Conservation (phyloP, 2,888 invertebrate genomes). For the Liopterus haemorrhoidalis region DNA sequence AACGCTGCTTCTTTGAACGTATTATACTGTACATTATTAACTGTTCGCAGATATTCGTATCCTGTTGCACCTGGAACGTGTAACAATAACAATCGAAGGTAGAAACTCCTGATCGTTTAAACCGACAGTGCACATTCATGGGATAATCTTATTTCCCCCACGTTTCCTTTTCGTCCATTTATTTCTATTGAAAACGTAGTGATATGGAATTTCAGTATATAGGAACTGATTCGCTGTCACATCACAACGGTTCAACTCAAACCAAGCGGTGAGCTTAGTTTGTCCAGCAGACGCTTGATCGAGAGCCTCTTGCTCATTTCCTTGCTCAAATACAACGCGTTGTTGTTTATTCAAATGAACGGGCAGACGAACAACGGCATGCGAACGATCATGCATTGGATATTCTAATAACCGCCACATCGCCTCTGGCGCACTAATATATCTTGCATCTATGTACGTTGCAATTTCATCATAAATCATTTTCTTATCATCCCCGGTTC, state of each 20-base stretch:
- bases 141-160: too few relatives aligned
- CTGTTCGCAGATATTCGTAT: too few relatives aligned
- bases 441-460: conserved; percentile 36
- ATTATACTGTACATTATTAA: too few relatives aligned
- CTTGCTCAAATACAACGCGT: conserved; percentile 20
- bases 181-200: conserved; percentile 12
- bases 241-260: conserved; percentile 31
- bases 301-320: conserved; percentile 20
- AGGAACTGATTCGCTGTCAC: conserved; percentile 20
- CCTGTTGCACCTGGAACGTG: too few relatives aligned
- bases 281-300: conserved; percentile 4
- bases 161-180: too few relatives aligned
- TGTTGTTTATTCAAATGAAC: conserved; percentile 38
- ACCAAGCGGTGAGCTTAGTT: conserved; percentile 32
- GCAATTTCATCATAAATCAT: conserved; percentile 35
- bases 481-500: not conserved
- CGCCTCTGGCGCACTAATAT: conserved; percentile 39
- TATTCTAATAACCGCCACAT: conserved; percentile 38
- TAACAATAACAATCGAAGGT: too few relatives aligned
- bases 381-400: conserved; percentile 32
- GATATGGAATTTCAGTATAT: conserved; percentile 33
- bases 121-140: too few relatives aligned
- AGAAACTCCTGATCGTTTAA: too few relatives aligned
- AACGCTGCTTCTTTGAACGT: too few relatives aligned
- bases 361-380: conserved; percentile 36